Conservation (phyloP, 2,888 invertebrate genomes). For the Cacoxenus indagator region DNA sequence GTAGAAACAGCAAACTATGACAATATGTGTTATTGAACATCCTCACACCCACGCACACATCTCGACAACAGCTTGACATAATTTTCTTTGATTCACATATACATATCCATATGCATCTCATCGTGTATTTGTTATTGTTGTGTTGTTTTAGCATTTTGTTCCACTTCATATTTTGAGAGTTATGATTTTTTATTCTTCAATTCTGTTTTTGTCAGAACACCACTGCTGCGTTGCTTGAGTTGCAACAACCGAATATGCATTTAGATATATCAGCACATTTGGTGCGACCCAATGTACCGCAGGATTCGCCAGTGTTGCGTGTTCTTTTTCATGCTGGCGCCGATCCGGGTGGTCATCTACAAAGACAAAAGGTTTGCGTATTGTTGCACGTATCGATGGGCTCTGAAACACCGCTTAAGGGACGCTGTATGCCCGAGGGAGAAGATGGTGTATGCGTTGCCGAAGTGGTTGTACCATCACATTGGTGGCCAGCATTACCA, state of each 20-base stretch:
- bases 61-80: no score
- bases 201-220: slow-evolving; percentile 73
- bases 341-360: slow-evolving; percentile 84
- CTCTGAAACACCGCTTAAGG: slow-evolving; percentile 78
- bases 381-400: slow-evolving; percentile 81
- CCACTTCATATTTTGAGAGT: no score
- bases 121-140: no score
- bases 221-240: slow-evolving; percentile 74
- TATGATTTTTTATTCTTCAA: no score
- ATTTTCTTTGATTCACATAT: no score
- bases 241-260: slow-evolving; percentile 80
- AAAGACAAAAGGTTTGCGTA: slow-evolving; percentile 85
- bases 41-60: no score
- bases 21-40: no score
- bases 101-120: no score
- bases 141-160: no score
- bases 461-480: slow-evolving; percentile 87
- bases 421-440: slow-evolving; percentile 93
- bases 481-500: slow-evolving; percentile 89
- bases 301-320: slow-evolving; percentile 91
- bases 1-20: no score
- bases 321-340: slow-evolving; percentile 94
- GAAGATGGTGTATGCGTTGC: slow-evolving; percentile 94
- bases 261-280: slow-evolving; percentile 94
- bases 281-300: slow-evolving; percentile 87